These are phyloP conservation scores for Syngnathus floridae DNA, from an alignment of 2,113 vertebrate species.

Conservation along the genomic window DNA sequence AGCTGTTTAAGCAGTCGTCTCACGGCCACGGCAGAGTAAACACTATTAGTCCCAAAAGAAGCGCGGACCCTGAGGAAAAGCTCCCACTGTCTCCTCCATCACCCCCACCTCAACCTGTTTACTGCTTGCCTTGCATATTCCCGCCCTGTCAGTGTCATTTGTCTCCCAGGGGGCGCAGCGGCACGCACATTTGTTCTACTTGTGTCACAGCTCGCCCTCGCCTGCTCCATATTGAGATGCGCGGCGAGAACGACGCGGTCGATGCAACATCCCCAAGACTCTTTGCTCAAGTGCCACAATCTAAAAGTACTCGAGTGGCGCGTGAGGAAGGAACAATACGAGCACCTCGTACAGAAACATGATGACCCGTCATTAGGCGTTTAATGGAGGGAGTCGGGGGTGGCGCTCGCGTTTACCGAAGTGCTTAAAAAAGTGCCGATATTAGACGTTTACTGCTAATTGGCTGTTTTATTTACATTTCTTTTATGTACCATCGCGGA, in stretches of 20 bases:
- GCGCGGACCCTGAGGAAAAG: slow-evolving; percentile 32
- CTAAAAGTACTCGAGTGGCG: neutral
- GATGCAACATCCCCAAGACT: neutral
- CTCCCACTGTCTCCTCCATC: slow-evolving; percentile 23
- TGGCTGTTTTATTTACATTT: neutral
- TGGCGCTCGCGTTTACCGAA: neutral
- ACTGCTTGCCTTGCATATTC: slow-evolving; percentile 41
- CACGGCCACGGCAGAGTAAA: slow-evolving; percentile 43
- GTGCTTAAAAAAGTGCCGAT: neutral
- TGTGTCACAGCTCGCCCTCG: slow-evolving; percentile 5
- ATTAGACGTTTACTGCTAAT: neutral
- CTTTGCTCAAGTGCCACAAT: neutral
- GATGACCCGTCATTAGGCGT: neutral
- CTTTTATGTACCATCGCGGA: neutral
- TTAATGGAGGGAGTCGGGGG: neutral
- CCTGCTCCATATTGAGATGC: neutral
- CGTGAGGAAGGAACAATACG: neutral
- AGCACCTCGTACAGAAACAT: neutral
- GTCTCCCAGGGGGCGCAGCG: slow-evolving; percentile 17
- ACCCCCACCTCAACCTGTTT: slow-evolving; percentile 18
- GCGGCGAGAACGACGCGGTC: neutral
- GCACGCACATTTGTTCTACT: slow-evolving; percentile 24
- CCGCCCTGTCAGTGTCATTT: slow-evolving; percentile 34
- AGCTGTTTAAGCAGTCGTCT: slow-evolving; percentile 51
- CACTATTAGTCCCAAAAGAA: slow-evolving; percentile 40